Evolutionary conservation across 2,888 invertebrate species (phyloP).

Genomic region (Nudaria mundana): DNA sequence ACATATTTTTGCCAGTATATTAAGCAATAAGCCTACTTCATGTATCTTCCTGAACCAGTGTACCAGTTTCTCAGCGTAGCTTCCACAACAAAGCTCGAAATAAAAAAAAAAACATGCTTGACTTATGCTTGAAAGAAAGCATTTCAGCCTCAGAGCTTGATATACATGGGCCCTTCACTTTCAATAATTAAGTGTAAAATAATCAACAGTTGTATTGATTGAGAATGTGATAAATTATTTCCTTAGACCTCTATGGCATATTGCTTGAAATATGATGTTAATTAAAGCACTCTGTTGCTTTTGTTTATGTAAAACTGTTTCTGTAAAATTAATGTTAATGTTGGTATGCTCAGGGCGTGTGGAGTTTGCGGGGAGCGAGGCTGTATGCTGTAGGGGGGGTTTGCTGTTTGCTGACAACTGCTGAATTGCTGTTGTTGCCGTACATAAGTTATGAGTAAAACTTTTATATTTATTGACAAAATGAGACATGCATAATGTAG

Average conservation of each 20-base stretch:
- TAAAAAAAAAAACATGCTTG: no score
- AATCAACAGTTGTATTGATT: no score
- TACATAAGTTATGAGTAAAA: constrained; percentile 79
- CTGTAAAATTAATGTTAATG: constrained; percentile 67
- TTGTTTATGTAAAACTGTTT: constrained; percentile 19
- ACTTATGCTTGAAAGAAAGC: no score
- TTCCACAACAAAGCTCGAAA: no score
- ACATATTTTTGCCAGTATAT: constrained; percentile 31
- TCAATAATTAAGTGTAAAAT: no score
- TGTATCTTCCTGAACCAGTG: neutral
- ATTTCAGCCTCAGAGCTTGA: no score
- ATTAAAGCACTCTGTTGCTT: constrained; percentile 32
- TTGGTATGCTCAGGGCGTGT: constrained; percentile 80
- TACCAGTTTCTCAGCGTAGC: no score
- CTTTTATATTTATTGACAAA: constrained; percentile 74
- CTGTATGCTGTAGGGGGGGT: constrained; percentile 68
- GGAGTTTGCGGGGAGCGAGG: constrained; percentile 43
- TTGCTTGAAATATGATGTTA: constrained; percentile 27
- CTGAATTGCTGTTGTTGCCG: constrained; percentile 79
- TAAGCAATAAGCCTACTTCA: constrained; percentile 25
- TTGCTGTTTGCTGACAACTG: constrained; percentile 78
- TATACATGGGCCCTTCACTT: no score
- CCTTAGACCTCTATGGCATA: no score
- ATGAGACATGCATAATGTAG: constrained; percentile 60
- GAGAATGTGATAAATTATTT: no score